Conservation (phyloP, 2,113 vertebrate species). For the Hiodon tergisus region DNA sequence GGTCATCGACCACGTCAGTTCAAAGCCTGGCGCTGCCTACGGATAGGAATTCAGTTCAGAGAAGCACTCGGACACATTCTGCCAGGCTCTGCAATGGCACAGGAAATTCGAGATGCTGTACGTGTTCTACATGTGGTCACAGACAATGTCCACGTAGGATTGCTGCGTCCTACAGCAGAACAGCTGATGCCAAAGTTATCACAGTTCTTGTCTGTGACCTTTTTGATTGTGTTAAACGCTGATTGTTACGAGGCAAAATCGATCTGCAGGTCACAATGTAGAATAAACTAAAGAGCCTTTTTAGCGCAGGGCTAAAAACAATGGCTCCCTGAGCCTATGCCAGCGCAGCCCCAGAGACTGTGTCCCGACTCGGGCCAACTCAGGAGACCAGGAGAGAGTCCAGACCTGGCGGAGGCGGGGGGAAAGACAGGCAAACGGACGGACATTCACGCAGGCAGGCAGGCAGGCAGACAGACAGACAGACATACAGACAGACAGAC, state of each 20-base stretch:
- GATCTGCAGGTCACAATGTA: too few relatives aligned
- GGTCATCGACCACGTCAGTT: constrained; percentile 25
- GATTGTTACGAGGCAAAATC: too few relatives aligned
- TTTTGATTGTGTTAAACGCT: too few relatives aligned
- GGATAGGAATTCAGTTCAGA: neutral
- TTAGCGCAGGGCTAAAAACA: neutral
- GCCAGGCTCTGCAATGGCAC: constrained; percentile 5
- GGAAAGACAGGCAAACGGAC: too few relatives aligned
- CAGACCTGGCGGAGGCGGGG: too few relatives aligned
- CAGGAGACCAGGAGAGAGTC: neutral
- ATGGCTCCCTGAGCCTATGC: neutral
- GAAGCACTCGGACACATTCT: constrained; percentile 22
- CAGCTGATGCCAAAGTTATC: neutral
- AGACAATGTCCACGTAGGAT: neutral
- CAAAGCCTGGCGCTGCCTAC: constrained; percentile 32
- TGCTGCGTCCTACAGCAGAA: neutral
- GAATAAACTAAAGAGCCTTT: neutral
- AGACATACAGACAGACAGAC: constrained; percentile 13
- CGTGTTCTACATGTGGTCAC: neutral
- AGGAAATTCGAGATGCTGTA: neutral
- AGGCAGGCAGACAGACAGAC: constrained; percentile 16
- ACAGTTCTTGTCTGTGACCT: too few relatives aligned
- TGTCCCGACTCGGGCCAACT: neutral
- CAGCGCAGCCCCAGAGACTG: neutral
- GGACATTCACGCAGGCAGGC: neutral